Evolutionary conservation across 2,113 vertebrate genomes (phyloP).

Genomic region (Dolichotis patagonum): DNA sequence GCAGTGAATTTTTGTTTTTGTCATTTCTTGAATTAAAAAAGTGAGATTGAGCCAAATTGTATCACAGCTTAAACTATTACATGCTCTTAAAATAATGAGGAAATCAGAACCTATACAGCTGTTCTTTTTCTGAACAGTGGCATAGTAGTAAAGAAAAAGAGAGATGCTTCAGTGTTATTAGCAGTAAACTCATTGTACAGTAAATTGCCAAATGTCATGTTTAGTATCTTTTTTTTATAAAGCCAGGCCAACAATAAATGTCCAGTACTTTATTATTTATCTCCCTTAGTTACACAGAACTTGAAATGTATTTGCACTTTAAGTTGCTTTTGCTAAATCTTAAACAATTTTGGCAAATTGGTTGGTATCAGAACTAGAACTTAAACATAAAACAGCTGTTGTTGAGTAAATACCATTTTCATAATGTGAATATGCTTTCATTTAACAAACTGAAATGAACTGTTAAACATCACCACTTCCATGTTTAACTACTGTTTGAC

Average conservation of each 20-base stretch:
- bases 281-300: neutral
- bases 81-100: slow-evolving; percentile 72
- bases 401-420: slow-evolving; percentile 45
- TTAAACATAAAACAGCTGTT: slow-evolving; percentile 72
- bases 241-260: slow-evolving; percentile 49
- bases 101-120: slow-evolving; percentile 82
- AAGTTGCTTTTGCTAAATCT: slow-evolving; percentile 65
- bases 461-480: slow-evolving; percentile 66
- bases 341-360: slow-evolving; percentile 76
- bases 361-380: slow-evolving; percentile 64
- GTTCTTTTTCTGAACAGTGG: slow-evolving; percentile 78
- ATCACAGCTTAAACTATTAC: slow-evolving; percentile 74
- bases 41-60: slow-evolving; percentile 73
- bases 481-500: slow-evolving; percentile 75
- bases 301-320: slow-evolving; percentile 67
- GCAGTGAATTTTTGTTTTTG: slow-evolving; percentile 52
- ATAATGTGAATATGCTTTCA: slow-evolving; percentile 62
- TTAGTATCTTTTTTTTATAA: slow-evolving; percentile 64
- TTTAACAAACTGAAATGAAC: slow-evolving; percentile 63
- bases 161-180: slow-evolving; percentile 33
- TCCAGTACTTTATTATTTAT: slow-evolving; percentile 55
- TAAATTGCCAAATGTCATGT: slow-evolving; percentile 59
- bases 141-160: slow-evolving; percentile 52
- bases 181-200: slow-evolving; percentile 56
- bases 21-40: slow-evolving; percentile 73